phyloP scores from a whole-genome alignment of 2,113 vertebrate genomes.

The Pseudorhombus dupliciocellatus region DNA sequence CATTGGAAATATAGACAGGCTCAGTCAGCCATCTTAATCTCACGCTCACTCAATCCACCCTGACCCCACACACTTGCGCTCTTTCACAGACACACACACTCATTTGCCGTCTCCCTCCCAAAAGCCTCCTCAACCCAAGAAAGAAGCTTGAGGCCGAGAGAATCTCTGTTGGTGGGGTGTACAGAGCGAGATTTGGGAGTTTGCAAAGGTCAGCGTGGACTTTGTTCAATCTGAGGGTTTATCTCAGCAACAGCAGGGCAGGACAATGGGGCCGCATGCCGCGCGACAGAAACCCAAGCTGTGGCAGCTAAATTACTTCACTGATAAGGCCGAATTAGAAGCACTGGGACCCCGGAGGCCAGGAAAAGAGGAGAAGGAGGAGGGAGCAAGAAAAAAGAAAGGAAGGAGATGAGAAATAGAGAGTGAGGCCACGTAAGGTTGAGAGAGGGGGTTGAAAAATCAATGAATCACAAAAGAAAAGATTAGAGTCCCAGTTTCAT shows the following conservation, averaged over 20 bases:
- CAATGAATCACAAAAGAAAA: conserved; percentile 61
- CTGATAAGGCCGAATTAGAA: conserved; percentile 93
- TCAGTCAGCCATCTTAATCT: conserved; percentile 87
- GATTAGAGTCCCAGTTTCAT: conserved; percentile 37
- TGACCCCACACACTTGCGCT: conserved; percentile 75
- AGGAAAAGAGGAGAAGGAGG: conserved; percentile 70
- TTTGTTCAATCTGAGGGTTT: conserved; percentile 99
- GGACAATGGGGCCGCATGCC: conserved; percentile 92
- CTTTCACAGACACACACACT: conserved; percentile 79
- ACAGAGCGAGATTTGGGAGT: conserved; percentile 87
- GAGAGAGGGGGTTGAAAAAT: conserved; percentile 54
- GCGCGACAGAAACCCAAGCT: conserved; percentile 95
- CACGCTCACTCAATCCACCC: conserved; percentile 81
- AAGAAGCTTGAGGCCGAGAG: conserved; percentile 82
- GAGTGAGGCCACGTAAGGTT: conserved; percentile 35
- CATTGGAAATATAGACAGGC: conserved; percentile 80
- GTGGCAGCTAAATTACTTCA: conserved; percentile 89
- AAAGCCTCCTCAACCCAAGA: conserved; percentile 80
- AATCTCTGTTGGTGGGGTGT: conserved; percentile 72
- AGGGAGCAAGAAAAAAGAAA: conserved; percentile 55
- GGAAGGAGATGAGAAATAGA: conserved; percentile 56
- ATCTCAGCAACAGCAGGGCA: conserved; percentile 92
- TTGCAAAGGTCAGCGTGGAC: conserved; percentile 95
- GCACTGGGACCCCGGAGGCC: conserved; percentile 86
- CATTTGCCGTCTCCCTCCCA: conserved; percentile 78